phyloP scores from a whole-genome alignment of 1,140 invertebrate genomes.

The Brachionus asplanchnoidis region DNA sequence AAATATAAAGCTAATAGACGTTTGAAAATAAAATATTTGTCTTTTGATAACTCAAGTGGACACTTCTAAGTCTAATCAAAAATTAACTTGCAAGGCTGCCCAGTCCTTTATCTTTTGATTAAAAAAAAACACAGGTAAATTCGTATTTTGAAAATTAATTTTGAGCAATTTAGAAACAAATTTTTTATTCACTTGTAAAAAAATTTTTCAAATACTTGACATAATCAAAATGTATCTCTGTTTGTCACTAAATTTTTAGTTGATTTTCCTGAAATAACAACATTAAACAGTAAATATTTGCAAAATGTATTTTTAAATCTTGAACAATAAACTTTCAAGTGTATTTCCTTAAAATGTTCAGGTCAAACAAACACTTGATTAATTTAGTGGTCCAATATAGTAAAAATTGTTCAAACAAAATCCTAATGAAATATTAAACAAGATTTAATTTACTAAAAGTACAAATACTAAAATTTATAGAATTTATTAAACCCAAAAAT shows the following conservation, averaged over 20 bases:
- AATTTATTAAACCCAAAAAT: conserved; percentile 9
- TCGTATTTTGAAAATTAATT: neutral
- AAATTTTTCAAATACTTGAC: neutral
- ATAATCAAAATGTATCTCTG: neutral
- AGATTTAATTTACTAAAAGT: neutral
- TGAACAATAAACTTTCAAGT: conserved; percentile 10
- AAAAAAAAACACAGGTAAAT: neutral
- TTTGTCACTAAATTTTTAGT: neutral
- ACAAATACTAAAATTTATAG: neutral
- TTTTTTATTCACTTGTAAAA: neutral
- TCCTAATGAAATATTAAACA: neutral
- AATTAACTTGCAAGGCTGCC: neutral
- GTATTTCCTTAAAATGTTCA: neutral
- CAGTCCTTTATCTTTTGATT: neutral
- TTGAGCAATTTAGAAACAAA: neutral
- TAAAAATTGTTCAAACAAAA: neutral
- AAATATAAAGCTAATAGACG: neutral
- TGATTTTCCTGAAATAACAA: neutral
- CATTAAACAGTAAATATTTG: neutral
- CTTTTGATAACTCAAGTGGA: neutral
- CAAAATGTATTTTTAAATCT: neutral
- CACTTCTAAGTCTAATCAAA: neutral
- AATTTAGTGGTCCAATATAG: neutral
- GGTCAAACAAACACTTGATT: neutral
- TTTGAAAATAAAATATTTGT: neutral